Percentiles rank a stretch among this genome's conserved stretches.
phyloP scores from a whole-genome alignment of 2,888 invertebrate species.

The Meteorus colon region DNA sequence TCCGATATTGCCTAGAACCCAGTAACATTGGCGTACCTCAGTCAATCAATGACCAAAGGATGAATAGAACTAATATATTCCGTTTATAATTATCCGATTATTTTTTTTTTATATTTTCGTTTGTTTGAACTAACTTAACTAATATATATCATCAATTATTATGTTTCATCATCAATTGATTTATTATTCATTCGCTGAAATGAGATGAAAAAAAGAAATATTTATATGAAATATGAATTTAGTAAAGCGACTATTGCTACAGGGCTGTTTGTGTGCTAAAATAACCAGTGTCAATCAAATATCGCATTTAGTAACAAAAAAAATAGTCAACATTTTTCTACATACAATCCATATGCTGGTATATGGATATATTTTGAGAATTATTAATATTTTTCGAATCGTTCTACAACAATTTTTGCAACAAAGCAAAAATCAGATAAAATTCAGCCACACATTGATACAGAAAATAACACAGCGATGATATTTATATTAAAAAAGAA shows the following conservation, averaged over 20 bases:
- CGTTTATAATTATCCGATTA: neutral
- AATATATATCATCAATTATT: slow-evolving; percentile 8
- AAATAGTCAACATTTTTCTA: neutral
- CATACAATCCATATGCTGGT: neutral
- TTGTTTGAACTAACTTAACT: slow-evolving; percentile 18
- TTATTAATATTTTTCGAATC: neutral
- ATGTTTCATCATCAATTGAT: neutral
- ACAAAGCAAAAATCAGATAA: neutral
- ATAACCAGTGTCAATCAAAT: neutral
- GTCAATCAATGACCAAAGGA: neutral
- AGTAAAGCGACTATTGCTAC: neutral
- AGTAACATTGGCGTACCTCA: neutral
- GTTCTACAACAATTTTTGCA: slow-evolving; percentile 5
- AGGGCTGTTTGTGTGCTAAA: neutral
- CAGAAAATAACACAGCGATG: neutral
- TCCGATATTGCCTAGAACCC: neutral
- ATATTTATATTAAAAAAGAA: neutral
- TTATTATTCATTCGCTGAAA: neutral
- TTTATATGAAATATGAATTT: neutral
- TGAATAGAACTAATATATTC: slow-evolving; percentile 15
- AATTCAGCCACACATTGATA: neutral
- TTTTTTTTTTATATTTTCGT: neutral
- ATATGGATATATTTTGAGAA: neutral
- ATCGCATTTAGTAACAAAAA: neutral
- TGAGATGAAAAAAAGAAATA: neutral